Evolutionary conservation across 1,140 invertebrate species (phyloP).

Genomic region (Acromyrmex echinatior): DNA sequence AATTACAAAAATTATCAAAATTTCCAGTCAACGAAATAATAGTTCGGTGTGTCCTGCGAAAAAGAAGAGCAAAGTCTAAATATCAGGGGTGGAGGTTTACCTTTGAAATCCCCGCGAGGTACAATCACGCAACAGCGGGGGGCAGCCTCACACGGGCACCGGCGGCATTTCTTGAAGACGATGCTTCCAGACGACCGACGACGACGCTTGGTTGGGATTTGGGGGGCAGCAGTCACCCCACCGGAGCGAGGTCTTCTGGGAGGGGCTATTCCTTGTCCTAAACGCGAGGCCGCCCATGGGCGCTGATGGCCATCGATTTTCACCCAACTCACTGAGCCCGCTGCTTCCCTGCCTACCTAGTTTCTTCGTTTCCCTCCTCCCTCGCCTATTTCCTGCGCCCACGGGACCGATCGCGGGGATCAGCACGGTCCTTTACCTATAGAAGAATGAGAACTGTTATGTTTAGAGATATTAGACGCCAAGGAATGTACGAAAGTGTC

Average conservation of each 20-base stretch:
- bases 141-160: constrained; percentile 84
- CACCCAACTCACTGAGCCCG: constrained; percentile 77
- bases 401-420: constrained; percentile 54
- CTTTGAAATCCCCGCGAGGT: constrained; percentile 83
- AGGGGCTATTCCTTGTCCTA: constrained; percentile 97
- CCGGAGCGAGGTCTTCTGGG: constrained; percentile 97
- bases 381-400: constrained; percentile 17
- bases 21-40: background rate
- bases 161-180: constrained; percentile 83
- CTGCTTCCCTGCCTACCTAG: constrained; percentile 66
- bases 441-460: constrained; percentile 29
- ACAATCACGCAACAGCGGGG: constrained; percentile 86
- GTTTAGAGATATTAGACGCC: background rate
- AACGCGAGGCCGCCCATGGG: constrained; percentile 97
- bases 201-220: constrained; percentile 81
- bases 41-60: background rate
- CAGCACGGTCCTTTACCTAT: constrained; percentile 57
- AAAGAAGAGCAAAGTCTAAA: background rate
- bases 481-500: background rate
- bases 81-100: constrained; percentile 65
- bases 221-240: constrained; percentile 95
- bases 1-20: background rate
- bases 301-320: constrained; percentile 88
- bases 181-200: constrained; percentile 80
- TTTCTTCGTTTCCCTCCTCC: constrained; percentile 56